Percentiles rank a stretch among this genome's conserved stretches.
Evolutionary conservation across 2,888 invertebrate genomes (phyloP).

Genomic region (Acanthacorydalis orientalis): DNA sequence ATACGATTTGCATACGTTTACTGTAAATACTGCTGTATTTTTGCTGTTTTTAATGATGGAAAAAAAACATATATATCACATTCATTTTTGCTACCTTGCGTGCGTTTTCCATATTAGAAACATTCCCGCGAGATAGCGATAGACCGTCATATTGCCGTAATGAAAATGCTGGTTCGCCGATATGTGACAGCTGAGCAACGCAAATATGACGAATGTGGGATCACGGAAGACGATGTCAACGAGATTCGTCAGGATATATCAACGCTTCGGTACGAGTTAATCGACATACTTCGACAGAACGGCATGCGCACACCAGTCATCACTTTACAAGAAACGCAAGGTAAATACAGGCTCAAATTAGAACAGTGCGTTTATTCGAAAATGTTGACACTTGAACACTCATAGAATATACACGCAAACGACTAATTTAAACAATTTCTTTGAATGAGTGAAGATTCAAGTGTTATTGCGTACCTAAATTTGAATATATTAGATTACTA

Average conservation of each 20-base stretch:
- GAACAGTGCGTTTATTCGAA: too few relatives aligned
- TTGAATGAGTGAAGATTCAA: too few relatives aligned
- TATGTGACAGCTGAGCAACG: conserved; percentile 70
- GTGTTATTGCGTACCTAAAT: too few relatives aligned
- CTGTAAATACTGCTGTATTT: too few relatives aligned
- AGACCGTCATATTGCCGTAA: conserved; percentile 63
- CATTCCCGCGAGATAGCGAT: conserved; percentile 56
- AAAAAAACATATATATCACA: neutral
- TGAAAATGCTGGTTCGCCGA: conserved; percentile 73
- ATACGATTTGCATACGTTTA: too few relatives aligned
- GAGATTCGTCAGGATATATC: conserved; percentile 96
- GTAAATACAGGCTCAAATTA: conserved; percentile 21
- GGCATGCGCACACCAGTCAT: conserved; percentile 71
- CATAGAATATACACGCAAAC: too few relatives aligned
- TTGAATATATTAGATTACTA: too few relatives aligned
- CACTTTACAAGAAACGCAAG: conserved; percentile 44
- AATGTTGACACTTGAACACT: too few relatives aligned
- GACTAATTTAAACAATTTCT: too few relatives aligned
- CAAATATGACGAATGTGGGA: conserved; percentile 77
- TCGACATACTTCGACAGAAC: conserved; percentile 79
- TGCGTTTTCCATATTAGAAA: conserved; percentile 30
- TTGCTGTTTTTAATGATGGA: too few relatives aligned
- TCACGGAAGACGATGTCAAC: conserved; percentile 95
- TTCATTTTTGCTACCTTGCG: conserved; percentile 2
- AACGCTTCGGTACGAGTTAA: conserved; percentile 79